Evolutionary conservation across 2,888 invertebrate genomes (phyloP).

Genomic region (Tribolium freemani): DNA sequence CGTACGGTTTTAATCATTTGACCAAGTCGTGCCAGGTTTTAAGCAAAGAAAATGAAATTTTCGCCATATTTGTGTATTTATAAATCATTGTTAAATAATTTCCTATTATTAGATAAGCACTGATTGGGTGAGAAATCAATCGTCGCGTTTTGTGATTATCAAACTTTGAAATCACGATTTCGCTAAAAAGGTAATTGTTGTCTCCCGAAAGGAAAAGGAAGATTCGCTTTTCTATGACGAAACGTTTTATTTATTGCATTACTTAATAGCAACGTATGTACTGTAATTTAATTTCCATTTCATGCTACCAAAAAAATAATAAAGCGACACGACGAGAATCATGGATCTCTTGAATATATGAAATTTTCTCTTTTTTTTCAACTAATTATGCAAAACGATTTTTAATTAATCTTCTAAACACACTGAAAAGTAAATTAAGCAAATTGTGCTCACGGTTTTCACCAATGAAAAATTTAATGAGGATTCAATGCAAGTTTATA

Average conservation of each 20-base stretch:
- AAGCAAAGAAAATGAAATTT: too few species aligned
- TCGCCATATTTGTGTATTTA: background rate
- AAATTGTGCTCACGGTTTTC: slow-evolving; percentile 23
- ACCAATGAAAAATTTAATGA: slow-evolving; percentile 13
- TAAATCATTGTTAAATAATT: background rate
- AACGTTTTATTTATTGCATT: background rate
- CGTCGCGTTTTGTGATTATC: slow-evolving; percentile 10
- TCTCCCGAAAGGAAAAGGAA: background rate
- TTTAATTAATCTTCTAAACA: background rate
- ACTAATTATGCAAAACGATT: background rate
- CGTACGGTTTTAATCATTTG: too few species aligned
- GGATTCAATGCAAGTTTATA: slow-evolving; percentile 16
- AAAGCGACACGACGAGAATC: background rate
- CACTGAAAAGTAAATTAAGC: slow-evolving; percentile 20
- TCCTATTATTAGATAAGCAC: background rate
- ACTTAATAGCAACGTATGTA: background rate
- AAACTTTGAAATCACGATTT: slow-evolving; percentile 11
- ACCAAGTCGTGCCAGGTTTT: too few species aligned
- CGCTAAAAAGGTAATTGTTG: background rate
- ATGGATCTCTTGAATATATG: background rate
- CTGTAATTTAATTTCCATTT: background rate
- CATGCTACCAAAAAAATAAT: background rate
- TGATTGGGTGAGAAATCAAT: background rate
- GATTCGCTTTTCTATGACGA: background rate
- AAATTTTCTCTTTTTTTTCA: background rate